Evolutionary conservation across 2,888 invertebrate genomes (phyloP).

Genomic region (Uloborus plumipes): DNA sequence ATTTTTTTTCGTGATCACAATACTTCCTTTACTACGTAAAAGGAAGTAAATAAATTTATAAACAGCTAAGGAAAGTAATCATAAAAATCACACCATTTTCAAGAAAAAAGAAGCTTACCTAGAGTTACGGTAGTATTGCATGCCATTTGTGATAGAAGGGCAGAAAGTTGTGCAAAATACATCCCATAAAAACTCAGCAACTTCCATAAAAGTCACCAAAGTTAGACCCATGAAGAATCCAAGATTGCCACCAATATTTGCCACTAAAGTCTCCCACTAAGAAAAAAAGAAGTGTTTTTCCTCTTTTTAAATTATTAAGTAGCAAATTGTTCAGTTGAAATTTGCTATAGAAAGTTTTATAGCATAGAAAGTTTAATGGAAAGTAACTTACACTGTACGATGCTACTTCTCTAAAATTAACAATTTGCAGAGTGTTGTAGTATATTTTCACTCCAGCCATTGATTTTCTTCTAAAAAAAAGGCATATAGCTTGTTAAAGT

Average conservation of each 20-base stretch:
- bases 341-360: no score
- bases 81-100: no score
- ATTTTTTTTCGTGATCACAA: no score
- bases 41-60: no score
- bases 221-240: constrained; percentile 60
- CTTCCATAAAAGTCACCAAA: constrained; percentile 43
- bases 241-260: constrained; percentile 48
- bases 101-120: not conserved
- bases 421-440: constrained; percentile 47
- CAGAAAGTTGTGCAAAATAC: constrained; percentile 5
- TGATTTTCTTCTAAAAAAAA: constrained; percentile 29
- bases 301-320: no score
- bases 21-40: no score
- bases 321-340: no score
- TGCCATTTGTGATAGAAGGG: not conserved
- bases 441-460: constrained; percentile 58
- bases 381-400: constrained; percentile 53
- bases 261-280: constrained; percentile 52
- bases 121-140: not conserved
- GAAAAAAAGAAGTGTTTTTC: no score
- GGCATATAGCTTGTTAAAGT: not conserved
- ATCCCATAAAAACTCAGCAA: constrained; percentile 45
- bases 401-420: constrained; percentile 24
- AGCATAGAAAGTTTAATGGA: not conserved
- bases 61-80: no score